phyloP scores from a whole-genome alignment of 2,113 vertebrate genomes.

The Cryptotis parvus region DNA sequence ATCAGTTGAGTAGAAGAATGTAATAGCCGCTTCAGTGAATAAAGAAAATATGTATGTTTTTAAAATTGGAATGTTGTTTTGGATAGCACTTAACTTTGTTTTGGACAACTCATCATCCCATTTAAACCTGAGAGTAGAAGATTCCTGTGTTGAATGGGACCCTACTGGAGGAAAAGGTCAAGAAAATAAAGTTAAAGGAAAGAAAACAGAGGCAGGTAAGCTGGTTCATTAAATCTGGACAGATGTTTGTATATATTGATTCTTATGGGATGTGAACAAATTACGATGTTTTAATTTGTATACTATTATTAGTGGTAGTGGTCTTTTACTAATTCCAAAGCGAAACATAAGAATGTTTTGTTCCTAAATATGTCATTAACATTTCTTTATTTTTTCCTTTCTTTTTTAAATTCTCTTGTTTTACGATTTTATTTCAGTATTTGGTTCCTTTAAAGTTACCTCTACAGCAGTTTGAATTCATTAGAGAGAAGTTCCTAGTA shows the following conservation, averaged over 20 bases:
- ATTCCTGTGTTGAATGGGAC: conserved; percentile 94
- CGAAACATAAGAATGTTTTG: conserved; percentile 12
- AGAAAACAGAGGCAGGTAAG: conserved; percentile 95
- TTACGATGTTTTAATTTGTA: conserved; percentile 34
- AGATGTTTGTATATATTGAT: not conserved
- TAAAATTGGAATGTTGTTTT: conserved; percentile 71
- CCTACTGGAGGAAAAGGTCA: conserved; percentile 94
- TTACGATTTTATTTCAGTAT: conserved; percentile 45
- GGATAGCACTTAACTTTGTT: conserved; percentile 91
- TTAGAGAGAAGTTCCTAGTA: conserved; percentile 35
- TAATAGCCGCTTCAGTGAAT: conserved; percentile 23
- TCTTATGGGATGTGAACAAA: not conserved
- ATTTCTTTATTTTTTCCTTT: conserved; percentile 45
- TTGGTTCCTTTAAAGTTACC: conserved; percentile 57
- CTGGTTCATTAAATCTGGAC: not conserved
- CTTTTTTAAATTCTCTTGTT: conserved; percentile 51
- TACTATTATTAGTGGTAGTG: conserved; percentile 11
- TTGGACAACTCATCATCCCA: conserved; percentile 94
- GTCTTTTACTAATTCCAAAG: conserved; percentile 37
- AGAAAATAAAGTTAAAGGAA: conserved; percentile 92
- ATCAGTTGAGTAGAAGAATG: not conserved
- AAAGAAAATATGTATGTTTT: not conserved
- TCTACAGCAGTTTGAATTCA: conserved; percentile 17
- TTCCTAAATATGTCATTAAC: conserved; percentile 59
- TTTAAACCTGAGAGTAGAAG: conserved; percentile 94